These are phyloP conservation scores for Dioctria rufipes DNA, from an alignment of 2,888 invertebrate genomes.

Conservation along the genomic window DNA sequence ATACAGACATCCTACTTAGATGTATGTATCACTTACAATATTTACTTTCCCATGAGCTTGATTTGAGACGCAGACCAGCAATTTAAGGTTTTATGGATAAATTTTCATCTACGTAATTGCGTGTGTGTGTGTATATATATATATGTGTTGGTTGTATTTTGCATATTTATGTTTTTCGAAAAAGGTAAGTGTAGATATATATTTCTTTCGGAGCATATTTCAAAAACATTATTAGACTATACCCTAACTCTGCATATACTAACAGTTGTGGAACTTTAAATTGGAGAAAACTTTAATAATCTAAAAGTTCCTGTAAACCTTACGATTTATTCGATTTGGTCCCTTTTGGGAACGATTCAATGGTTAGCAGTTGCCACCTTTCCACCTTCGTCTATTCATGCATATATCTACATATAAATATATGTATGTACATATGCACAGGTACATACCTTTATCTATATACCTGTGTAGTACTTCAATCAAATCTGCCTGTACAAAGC, in stretches of 20 bases:
- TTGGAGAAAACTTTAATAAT: conserved; percentile 32
- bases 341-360: conserved; percentile 33
- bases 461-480: conserved; percentile 43
- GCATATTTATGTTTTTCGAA: neutral
- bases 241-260: too few species aligned
- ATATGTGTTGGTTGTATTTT: too few species aligned
- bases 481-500: conserved; percentile 50
- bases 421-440: too few species aligned
- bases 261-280: neutral
- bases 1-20: too few species aligned
- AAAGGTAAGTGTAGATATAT: neutral
- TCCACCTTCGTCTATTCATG: neutral
- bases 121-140: neutral
- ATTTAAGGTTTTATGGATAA: conserved; percentile 41
- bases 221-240: conserved; percentile 6
- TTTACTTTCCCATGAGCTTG: conserved; percentile 52
- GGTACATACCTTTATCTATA: too few species aligned
- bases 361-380: conserved; percentile 4
- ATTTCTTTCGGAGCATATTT: conserved; percentile 8
- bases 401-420: too few species aligned
- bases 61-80: conserved; percentile 45
- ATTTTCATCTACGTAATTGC: conserved; percentile 35
- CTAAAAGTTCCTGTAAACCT: conserved; percentile 2
- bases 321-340: conserved; percentile 22
- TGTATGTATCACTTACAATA: conserved; percentile 35